These are phyloP conservation scores for Falco columbarius DNA, from an alignment of 2,797 vertebrate genomes.

Conservation along the genomic window DNA sequence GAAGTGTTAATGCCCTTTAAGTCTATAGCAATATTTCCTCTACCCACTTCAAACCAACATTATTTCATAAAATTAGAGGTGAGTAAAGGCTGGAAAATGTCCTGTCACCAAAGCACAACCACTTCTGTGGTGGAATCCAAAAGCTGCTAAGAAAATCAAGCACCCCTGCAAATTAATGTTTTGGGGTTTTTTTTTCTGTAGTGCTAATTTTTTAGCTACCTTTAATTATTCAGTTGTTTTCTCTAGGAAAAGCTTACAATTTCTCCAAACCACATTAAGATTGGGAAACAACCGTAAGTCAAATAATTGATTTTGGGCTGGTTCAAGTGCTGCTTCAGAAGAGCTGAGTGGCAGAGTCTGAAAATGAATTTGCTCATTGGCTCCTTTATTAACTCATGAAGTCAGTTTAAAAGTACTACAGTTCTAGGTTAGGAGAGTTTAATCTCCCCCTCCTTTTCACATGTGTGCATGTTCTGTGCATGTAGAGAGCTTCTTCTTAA, in stretches of 20 bases:
- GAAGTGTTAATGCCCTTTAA: not conserved
- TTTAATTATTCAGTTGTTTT: not conserved
- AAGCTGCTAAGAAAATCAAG: not conserved
- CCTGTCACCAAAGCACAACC: not conserved
- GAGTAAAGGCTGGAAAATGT: not conserved
- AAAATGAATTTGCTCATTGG: conserved; percentile 17
- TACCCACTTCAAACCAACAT: not conserved
- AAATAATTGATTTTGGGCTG: not conserved
- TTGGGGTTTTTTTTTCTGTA: not conserved
- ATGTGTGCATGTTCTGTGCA: not conserved
- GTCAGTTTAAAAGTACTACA: conserved; percentile 17
- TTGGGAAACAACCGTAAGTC: not conserved
- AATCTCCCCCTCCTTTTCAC: not conserved
- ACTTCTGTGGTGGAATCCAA: not conserved
- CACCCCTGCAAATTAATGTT: not conserved
- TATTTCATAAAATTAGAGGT: not conserved
- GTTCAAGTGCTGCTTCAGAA: not conserved
- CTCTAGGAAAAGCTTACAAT: not conserved
- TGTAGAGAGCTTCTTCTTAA: not conserved
- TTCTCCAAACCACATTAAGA: not conserved
- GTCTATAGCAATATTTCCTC: not conserved
- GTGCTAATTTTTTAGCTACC: not conserved
- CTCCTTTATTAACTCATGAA: conserved; percentile 22
- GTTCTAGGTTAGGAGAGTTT: not conserved
- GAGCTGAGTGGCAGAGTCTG: not conserved